Evolutionary conservation across 53 echinoderm and acorn worm genomes (phyloP), one percentile per base, ranked within the genome.

Genomic region (Apostichopus leukothele): DNA sequence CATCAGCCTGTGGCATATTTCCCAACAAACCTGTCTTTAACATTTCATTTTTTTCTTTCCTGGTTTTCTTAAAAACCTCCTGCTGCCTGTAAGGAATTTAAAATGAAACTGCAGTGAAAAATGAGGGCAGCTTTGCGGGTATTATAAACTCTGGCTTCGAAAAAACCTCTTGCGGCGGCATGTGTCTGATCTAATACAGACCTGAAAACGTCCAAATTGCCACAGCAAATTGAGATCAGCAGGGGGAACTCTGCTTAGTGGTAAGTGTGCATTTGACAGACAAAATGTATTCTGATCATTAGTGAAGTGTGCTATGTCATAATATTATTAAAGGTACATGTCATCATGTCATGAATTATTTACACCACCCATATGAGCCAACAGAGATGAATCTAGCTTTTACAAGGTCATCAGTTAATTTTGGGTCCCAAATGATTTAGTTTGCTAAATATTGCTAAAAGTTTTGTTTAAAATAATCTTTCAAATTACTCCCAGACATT

Each of bases 141-240:
- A 39, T 39, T 39, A 16, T 63, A 63, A 63, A 63, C 63, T 63
- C 16, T 63, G 63, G 63, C 63, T 63, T 16, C 39, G 3, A 63
- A 63, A 63, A 11, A 16, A 63, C 16, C 14, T 63, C 63, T 16
- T 13, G 7, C 79, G n/a, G 51, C 79, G 79, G 79, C 79, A 79
- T 79, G 79, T 79, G 79, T 79, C 79, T 53, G 79, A 79, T 79
- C 79, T 79, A 79, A 79, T 79, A 79, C 50, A 27, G 13, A 51
- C 51, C 55, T 53, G 79, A 53, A 79, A 79, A 79, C 53, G 39
- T 79, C 79, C 53, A 79, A 79, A 79, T 53, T 79, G 79, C 51
- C 50, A 50, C 18, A 53, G 79, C 79, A 79, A 79, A 79, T 79
- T 79, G 79, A 16, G 79, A 79, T 50, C 79, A 79, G 79, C 79